phyloP scores from a whole-genome alignment of 2,113 vertebrate species.

The Platysternon megacephalum region DNA sequence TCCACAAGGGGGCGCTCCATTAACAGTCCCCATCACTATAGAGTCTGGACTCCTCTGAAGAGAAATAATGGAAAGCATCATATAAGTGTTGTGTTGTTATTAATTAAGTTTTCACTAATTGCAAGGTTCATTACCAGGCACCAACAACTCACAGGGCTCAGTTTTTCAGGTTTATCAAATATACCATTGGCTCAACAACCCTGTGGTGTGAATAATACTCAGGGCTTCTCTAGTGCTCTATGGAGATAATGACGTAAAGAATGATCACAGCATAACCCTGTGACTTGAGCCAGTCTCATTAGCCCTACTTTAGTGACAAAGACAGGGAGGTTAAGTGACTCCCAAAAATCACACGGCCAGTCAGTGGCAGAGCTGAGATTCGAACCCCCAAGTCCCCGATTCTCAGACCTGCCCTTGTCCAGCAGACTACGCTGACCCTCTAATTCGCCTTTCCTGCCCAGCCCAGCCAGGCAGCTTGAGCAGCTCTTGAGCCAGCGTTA shows the following conservation, averaged over 20 bases:
- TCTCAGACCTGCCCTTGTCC: rapidly evolving
- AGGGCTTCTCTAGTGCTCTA: rapidly evolving
- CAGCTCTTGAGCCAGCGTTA: rapidly evolving
- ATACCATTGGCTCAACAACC: neutral
- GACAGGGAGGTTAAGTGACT: rapidly evolving
- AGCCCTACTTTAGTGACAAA: rapidly evolving
- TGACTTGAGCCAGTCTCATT: rapidly evolving
- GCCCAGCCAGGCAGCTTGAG: rapidly evolving
- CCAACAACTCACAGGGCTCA: neutral
- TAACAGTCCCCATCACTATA: neutral
- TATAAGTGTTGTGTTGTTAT: neutral
- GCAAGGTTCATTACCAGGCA: neutral
- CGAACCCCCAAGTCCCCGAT: neutral
- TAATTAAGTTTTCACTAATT: constrained; percentile 34
- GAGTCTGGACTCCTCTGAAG: neutral
- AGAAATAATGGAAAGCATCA: neutral
- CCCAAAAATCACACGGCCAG: rapidly evolving
- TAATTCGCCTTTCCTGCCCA: neutral
- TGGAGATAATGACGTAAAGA: rapidly evolving
- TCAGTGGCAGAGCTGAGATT: neutral
- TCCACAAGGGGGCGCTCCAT: neutral
- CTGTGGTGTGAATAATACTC: rapidly evolving
- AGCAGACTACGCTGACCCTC: neutral
- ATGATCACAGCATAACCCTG: rapidly evolving
- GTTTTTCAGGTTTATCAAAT: neutral